These are phyloP conservation scores for Diachasmimorpha longicaudata DNA, from an alignment of 1,140 invertebrate genomes.

Conservation along the genomic window DNA sequence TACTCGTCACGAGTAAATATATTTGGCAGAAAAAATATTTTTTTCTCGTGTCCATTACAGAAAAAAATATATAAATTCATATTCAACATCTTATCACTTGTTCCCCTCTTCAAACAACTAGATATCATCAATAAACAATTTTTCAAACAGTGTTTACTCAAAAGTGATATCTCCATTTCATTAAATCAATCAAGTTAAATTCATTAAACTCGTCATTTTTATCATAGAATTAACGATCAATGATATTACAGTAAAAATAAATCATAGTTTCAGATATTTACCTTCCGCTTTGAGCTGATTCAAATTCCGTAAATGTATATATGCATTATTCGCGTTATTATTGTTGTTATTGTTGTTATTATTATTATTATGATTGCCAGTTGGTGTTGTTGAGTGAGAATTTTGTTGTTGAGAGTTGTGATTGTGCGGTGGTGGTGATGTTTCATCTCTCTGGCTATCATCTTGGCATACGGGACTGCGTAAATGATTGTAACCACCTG, in stretches of 20 bases:
- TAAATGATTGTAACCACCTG: conserved; percentile 66
- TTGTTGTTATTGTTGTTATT: conserved; percentile 52
- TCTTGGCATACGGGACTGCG: conserved; percentile 65
- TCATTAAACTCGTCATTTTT: too few species aligned
- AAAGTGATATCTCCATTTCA: too few species aligned
- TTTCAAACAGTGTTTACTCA: too few species aligned
- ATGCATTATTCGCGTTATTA: conserved; percentile 54
- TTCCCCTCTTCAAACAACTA: too few species aligned
- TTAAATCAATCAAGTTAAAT: too few species aligned
- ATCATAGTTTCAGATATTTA: conserved; percentile 38
- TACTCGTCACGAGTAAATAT: too few species aligned
- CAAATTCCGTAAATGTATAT: conserved; percentile 57
- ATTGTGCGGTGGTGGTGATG: conserved; percentile 60
- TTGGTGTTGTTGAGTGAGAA: conserved; percentile 49
- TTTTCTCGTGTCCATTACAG: too few species aligned
- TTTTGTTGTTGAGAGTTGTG: conserved; percentile 52
- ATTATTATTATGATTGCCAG: conserved; percentile 40
- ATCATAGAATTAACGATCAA: too few species aligned
- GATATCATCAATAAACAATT: too few species aligned
- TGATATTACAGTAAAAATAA: background rate
- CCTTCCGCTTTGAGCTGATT: conserved; percentile 59
- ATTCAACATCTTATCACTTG: too few species aligned
- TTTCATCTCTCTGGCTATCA: conserved; percentile 61
- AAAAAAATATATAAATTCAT: too few species aligned
- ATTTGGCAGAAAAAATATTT: too few species aligned